Conservation (phyloP, 2,797 vertebrate genomes). For the Mormyrus hasselquistii region DNA sequence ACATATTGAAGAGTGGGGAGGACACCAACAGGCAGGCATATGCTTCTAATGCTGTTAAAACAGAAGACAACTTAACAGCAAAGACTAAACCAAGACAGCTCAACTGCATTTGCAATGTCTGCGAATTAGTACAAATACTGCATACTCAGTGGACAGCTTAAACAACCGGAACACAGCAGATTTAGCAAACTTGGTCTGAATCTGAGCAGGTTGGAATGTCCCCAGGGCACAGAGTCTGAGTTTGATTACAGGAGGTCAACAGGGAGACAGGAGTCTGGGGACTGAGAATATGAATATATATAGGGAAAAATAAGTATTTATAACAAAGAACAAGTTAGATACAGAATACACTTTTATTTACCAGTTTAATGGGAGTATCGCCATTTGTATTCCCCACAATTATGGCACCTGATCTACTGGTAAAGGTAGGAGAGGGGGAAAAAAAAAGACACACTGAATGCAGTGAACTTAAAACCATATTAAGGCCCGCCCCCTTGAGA, state of each 20-base stretch:
- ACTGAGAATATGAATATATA: neutral
- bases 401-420: neutral
- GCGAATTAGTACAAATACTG: neutral
- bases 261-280: neutral
- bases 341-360: neutral
- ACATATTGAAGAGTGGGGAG: neutral
- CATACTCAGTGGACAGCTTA: neutral
- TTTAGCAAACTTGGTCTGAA: neutral
- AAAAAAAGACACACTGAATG: neutral
- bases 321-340: neutral
- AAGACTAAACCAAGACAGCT: neutral
- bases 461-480: neutral
- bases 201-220: neutral
- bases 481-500: neutral
- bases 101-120: neutral
- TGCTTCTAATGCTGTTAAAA: neutral
- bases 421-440: neutral
- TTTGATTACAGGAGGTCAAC: neutral
- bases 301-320: neutral
- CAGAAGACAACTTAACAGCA: neutral
- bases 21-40: neutral
- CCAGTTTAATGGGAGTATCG: neutral
- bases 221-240: neutral
- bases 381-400: neutral
- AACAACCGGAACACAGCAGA: neutral